Conservation (phyloP, 2,797 vertebrate genomes). For the Argya squamiceps region DNA sequence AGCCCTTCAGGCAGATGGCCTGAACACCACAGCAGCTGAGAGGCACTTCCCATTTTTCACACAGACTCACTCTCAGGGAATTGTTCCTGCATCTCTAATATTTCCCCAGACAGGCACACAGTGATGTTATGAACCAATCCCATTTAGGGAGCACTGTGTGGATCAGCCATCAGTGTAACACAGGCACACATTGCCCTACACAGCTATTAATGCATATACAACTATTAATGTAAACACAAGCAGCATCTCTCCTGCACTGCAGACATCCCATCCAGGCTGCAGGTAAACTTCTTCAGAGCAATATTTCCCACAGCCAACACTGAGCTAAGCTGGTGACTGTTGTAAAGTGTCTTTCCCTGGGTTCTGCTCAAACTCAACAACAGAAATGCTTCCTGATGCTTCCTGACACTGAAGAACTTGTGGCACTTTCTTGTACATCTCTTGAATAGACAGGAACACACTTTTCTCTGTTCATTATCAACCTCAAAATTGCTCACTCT, state of each 20-base stretch:
- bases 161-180: background rate
- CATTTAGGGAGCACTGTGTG: background rate
- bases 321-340: background rate
- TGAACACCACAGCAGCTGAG: background rate
- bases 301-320: background rate
- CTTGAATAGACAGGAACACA: background rate
- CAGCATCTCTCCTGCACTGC: background rate
- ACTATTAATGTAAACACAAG: background rate
- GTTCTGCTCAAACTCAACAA: background rate
- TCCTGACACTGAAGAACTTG: background rate
- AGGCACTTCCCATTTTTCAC: background rate
- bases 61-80: background rate
- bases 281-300: background rate
- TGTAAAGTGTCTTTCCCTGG: background rate
- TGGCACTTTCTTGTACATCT: background rate
- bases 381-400: background rate
- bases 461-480: background rate
- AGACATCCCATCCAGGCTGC: background rate
- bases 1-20: background rate
- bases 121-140: background rate
- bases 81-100: background rate
- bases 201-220: background rate
- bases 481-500: background rate
- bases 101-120: background rate
- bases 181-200: accelerated